Evolutionary conservation across 2,888 invertebrate species (phyloP).

Genomic region (Ctenicera cuprea): DNA sequence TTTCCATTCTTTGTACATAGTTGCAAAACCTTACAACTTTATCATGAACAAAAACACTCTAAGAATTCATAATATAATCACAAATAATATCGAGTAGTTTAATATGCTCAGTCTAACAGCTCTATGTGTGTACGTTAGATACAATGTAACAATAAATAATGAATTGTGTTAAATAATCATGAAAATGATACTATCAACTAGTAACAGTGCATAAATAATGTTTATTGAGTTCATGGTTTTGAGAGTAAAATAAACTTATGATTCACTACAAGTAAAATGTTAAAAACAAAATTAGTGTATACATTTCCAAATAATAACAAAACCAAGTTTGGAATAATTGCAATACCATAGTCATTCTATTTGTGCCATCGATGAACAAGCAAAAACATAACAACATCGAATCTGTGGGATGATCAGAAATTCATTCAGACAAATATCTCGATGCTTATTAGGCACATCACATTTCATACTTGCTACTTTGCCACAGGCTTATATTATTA

Average conservation of each 20-base stretch:
- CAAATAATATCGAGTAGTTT: conserved; percentile 49
- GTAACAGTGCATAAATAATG: conserved; percentile 50
- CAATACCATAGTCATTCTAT: not conserved
- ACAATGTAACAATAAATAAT: conserved; percentile 57
- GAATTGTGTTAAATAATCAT: conserved; percentile 53
- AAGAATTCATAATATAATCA: conserved; percentile 30
- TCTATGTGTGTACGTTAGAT: conserved; percentile 53
- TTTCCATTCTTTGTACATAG: conserved; percentile 8
- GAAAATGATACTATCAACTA: conserved; percentile 49
- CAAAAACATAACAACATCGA: not conserved
- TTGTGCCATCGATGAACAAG: not conserved
- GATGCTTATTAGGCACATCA: conserved; percentile 20
- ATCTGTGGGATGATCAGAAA: not conserved
- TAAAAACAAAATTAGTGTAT: not conserved
- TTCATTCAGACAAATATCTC: conserved; percentile 10
- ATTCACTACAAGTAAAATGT: conserved; percentile 24
- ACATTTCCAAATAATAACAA: conserved; percentile 13
- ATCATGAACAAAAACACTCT: conserved; percentile 13
- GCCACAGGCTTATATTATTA: conserved; percentile 7
- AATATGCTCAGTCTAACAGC: conserved; percentile 56
- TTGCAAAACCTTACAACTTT: conserved; percentile 19
- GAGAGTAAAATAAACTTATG: conserved; percentile 37
- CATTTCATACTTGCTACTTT: not conserved
- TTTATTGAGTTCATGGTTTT: conserved; percentile 51
- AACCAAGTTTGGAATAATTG: not conserved